Conservation (phyloP, 1,140 invertebrate genomes). For the Psilanteris sp. region DNA sequence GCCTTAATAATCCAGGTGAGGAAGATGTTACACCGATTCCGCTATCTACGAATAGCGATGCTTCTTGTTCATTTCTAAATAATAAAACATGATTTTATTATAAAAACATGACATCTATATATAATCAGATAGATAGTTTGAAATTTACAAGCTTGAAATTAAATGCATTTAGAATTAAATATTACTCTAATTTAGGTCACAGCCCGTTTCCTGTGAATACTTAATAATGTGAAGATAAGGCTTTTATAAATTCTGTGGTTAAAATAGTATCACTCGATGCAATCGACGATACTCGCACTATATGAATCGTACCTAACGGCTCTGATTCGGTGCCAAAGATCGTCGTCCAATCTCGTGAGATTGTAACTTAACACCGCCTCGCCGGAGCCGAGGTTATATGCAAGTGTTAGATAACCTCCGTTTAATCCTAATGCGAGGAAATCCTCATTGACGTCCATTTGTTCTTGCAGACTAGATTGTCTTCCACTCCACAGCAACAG, state of each 20-base stretch:
- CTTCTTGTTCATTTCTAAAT: constrained; percentile 92
- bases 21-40: constrained; percentile 87
- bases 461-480: constrained; percentile 80
- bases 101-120: too few species aligned
- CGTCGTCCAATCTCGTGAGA: constrained; percentile 92
- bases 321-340: constrained; percentile 93
- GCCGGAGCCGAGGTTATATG: constrained; percentile 88
- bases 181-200: too few species aligned
- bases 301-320: constrained; percentile 86
- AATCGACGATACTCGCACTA: constrained; percentile 15
- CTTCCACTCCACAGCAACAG: constrained; percentile 95
- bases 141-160: too few species aligned
- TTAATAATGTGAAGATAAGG: too few species aligned
- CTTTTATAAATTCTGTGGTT: too few species aligned
- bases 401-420: constrained; percentile 85
- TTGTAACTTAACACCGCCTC: constrained; percentile 91
- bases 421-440: constrained; percentile 92
- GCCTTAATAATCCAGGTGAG: constrained; percentile 90
- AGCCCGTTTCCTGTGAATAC: too few species aligned
- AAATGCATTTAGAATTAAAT: too few species aligned
- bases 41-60: constrained; percentile 91
- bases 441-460: constrained; percentile 83
- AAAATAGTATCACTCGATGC: too few species aligned
- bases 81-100: too few species aligned
- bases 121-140: too few species aligned